Percentiles rank a stretch among this genome's conserved stretches.
Conservation (phyloP, 2,888 invertebrate species). For the Rhaphigaster nebulosa region DNA sequence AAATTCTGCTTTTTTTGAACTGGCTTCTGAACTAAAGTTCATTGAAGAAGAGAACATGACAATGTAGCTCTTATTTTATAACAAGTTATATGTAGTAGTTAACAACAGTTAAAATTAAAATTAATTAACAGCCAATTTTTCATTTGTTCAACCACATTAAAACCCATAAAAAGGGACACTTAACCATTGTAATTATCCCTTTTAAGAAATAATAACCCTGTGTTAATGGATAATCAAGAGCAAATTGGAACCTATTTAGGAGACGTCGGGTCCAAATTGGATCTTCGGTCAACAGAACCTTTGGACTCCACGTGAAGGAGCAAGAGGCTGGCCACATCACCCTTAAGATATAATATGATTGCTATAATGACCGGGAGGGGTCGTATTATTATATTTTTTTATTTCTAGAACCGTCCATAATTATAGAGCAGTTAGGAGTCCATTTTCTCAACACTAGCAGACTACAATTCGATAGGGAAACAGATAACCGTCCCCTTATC, state of each 20-base stretch:
- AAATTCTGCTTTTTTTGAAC: no score
- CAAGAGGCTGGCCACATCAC: neutral
- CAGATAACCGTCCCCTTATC: conserved; percentile 31
- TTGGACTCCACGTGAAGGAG: neutral
- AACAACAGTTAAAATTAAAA: no score
- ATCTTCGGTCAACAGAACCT: neutral
- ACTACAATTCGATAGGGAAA: conserved; percentile 2
- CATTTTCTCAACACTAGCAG: conserved; percentile 33
- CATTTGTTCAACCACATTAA: neutral
- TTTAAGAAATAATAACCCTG: neutral
- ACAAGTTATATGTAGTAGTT: no score
- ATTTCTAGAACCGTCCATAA: neutral
- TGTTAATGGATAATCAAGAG: neutral
- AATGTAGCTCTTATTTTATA: no score
- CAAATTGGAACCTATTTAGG: neutral
- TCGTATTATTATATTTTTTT: conserved; percentile 31
- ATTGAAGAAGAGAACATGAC: no score
- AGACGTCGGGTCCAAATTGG: neutral
- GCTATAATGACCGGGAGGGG: neutral
- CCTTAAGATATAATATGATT: conserved; percentile 36
- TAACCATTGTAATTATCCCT: neutral
- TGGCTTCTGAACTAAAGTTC: no score
- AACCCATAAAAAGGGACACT: neutral
- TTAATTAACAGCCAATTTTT: neutral
- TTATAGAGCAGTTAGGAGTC: conserved; percentile 14